Conservation (phyloP, 2,888 invertebrate genomes). For the Trilocha varians region DNA sequence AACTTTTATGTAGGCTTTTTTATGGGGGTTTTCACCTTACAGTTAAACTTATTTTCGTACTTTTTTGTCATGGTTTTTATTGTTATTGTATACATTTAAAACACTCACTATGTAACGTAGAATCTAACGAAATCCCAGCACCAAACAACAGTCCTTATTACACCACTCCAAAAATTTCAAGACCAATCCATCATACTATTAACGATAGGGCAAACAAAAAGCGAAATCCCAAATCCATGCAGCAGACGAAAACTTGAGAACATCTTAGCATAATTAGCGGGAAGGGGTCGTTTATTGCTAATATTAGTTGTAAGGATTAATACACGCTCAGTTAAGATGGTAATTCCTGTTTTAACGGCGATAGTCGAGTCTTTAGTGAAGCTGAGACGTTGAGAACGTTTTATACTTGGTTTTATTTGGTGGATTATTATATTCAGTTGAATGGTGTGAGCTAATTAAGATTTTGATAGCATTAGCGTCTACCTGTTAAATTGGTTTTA, state of each 20-base stretch:
- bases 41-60: no score
- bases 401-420: background rate
- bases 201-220: constrained; percentile 20
- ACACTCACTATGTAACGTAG: no score
- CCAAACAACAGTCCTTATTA: background rate
- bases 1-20: no score
- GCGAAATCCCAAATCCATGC: constrained; percentile 34
- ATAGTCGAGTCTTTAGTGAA: background rate
- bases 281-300: constrained; percentile 67
- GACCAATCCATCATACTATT: background rate
- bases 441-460: background rate
- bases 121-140: no score
- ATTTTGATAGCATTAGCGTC: no score
- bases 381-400: background rate
- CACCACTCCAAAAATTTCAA: background rate
- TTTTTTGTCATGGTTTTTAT: no score
- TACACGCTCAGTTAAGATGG: constrained; percentile 21
- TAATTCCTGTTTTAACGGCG: background rate
- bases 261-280: constrained; percentile 68
- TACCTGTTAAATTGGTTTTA: no score
- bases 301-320: constrained; percentile 67
- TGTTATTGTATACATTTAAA: no score
- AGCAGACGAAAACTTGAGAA: constrained; percentile 49
- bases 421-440: background rate
- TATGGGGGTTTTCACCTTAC: no score